Evolutionary conservation across 2,797 vertebrate species (phyloP), one percentile per base, ranked within the genome.

Genomic region (Micrastur ruficollis): DNA sequence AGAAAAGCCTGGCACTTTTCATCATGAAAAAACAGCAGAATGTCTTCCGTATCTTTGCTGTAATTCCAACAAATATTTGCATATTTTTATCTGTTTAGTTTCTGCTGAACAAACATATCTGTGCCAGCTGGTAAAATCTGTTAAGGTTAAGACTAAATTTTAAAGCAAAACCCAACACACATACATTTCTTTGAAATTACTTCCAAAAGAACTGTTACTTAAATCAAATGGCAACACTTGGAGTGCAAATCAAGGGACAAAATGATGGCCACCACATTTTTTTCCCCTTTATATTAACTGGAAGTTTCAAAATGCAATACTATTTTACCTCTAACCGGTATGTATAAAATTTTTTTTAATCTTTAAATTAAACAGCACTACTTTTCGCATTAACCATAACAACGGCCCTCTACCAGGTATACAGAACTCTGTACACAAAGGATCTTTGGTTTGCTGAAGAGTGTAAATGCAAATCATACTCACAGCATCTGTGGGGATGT

Each of bases 261-360:
- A 79, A 76, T 38, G 0, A 75, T 19, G 9, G 20, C n/a, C 19
- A 65, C 4, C 18, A 36, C 9, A 47, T 66, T 82, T 84, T 84
- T 66, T n/a, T 29, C 2, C 22, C 34, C 31, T 67, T 44, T 50
- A 75, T 65, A 67, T 59, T 74, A 73, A 74, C 20, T 31, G 38
- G 20, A 62, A 87, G 71, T 66, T 87, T 89, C 47, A 91, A 76
- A 93, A 67, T 26, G 8, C 23, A 92, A 44, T 36, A 42, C 5
- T 73, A 18, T 59, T 78, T 82, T 63, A 62, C 44, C 12, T 62
- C 21, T 58, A 68, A 58, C 6, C 66, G 6, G 5, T 31, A 58
- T 10, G 4, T 19, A n/a, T 34, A 34, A 18, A 3, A 1, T 20
- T 40, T 61, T 58, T 29, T 2, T 0, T 3, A 32, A 84, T 38